Evolutionary conservation across 2,888 invertebrate species (phyloP), one percentile per base, ranked within the genome.

Genomic region (Orthonychiurus folsomi): DNA sequence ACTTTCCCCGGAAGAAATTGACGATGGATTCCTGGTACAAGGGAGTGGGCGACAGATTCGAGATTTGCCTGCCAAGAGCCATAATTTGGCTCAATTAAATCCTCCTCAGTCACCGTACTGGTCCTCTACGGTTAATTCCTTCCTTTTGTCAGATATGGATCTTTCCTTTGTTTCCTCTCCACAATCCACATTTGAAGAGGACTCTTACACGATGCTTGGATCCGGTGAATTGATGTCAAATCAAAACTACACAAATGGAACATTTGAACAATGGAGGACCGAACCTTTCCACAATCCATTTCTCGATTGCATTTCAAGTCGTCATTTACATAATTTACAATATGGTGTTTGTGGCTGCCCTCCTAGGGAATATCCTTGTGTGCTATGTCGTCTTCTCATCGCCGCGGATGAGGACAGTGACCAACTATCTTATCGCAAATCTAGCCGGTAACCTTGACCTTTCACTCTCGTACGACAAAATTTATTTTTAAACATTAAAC

Each of bases 391-490:
- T 94, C 0, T 81, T 87, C 69, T 84, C 86, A 2, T 87, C 87
- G 18, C 87, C 89, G 0, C 82, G 89, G 50, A 93, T 93, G 92
- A 84, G 88, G 73, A 93, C 92, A 0, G 91, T 93, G 2, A 93
- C 93, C 52, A 94, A 94, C 77, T 90, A 85, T 77, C 93, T 93
- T 77, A 90, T 94, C 75, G 87, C 89, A 75, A 90, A 52, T 70
- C 79, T 93, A 69, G 92, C 93, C 50, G 90, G 93, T 50, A 94
- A 94, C 76, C 86, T 94, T 64, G n/a, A n/a, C n/a, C n/a, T n/a
- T 79, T 93, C 62, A 92, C 93, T 86, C 88, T 92, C 0, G 75
- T 90, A 25, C 87, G 94, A 74, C 93, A n/a, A n/a, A n/a, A n/a
- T n/a, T n/a, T n/a, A n/a, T n/a, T n/a, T n/a, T n/a, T n/a, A n/a